Percentiles rank a stretch among this genome's conserved stretches.
Evolutionary conservation across 2,113 vertebrate species (phyloP).

Genomic region (Myotis lucifugus): DNA sequence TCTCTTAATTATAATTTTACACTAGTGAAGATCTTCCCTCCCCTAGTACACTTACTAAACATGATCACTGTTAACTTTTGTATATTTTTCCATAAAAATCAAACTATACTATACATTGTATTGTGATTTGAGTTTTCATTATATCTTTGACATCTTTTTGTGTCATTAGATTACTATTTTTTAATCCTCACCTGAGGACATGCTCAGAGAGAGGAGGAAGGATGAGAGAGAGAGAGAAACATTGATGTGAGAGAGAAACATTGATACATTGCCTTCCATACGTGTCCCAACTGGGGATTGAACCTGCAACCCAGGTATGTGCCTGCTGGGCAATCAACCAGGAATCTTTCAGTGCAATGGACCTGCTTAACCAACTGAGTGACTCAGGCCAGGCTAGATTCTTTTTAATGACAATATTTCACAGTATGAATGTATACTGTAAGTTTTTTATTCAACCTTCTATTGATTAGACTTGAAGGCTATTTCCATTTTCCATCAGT

Average conservation of each 20-base stretch:
- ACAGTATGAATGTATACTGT: not conserved
- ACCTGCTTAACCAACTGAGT: no score
- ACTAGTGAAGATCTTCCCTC: not conserved
- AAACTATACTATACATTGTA: not conserved
- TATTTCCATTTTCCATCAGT: not conserved
- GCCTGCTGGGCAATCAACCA: no score
- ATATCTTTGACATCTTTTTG: not conserved
- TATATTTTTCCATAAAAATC: slow-evolving; percentile 8
- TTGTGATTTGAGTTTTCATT: not conserved
- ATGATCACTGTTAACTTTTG: not conserved
- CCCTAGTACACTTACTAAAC: not conserved
- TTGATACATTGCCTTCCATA: no score
- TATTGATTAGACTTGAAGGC: not conserved
- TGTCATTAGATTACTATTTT: not conserved
- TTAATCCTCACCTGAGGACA: no score
- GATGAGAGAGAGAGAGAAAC: not conserved
- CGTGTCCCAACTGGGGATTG: no score
- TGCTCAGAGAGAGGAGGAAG: not conserved
- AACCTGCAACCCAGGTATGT: no score
- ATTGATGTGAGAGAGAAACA: no score
- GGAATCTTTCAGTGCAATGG: no score
- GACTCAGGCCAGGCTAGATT: not conserved
- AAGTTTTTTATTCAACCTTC: not conserved
- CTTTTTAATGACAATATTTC: not conserved
- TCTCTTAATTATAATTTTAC: not conserved